Conservation (phyloP, 2,113 vertebrate genomes). For the Acinonyx jubatus region DNA sequence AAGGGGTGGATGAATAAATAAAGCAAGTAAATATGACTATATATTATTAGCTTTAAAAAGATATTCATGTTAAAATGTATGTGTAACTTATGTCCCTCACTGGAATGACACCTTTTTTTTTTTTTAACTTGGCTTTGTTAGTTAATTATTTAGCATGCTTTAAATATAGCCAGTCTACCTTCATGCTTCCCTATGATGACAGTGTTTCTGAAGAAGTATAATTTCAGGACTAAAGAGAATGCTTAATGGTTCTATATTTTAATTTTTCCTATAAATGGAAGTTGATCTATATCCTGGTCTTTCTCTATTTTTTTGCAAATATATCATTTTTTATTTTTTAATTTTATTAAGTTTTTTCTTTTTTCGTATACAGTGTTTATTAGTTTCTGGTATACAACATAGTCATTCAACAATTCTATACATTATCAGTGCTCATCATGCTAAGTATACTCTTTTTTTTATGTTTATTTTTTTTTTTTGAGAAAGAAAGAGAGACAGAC, state of each 20-base stretch:
- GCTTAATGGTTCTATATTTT: neutral
- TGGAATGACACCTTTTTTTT: neutral
- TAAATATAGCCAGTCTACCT: neutral
- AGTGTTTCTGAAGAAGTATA: conserved; percentile 2
- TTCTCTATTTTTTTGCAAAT: neutral
- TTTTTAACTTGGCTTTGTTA: neutral
- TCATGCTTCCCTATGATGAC: neutral
- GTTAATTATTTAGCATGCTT: conserved; percentile 2
- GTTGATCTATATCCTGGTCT: neutral
- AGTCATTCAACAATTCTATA: neutral
- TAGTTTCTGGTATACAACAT: neutral
- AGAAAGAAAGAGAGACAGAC: too few species aligned
- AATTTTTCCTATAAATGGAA: conserved; percentile 14
- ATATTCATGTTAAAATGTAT: neutral
- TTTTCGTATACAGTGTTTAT: neutral
- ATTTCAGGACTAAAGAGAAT: neutral
- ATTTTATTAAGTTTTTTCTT: neutral
- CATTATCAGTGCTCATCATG: neutral
- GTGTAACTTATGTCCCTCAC: neutral
- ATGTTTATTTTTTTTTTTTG: too few species aligned
- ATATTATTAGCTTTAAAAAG: neutral
- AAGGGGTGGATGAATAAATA: neutral
- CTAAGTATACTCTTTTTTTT: neutral
- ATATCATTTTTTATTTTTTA: neutral
- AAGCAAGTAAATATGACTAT: neutral